A percentile compares a stretch with the other conserved stretches of the same genome.
These are phyloP conservation scores for Astreopora myriophthalma DNA, from an alignment of 64 coral and sea anemone species.

Conservation along the genomic window DNA sequence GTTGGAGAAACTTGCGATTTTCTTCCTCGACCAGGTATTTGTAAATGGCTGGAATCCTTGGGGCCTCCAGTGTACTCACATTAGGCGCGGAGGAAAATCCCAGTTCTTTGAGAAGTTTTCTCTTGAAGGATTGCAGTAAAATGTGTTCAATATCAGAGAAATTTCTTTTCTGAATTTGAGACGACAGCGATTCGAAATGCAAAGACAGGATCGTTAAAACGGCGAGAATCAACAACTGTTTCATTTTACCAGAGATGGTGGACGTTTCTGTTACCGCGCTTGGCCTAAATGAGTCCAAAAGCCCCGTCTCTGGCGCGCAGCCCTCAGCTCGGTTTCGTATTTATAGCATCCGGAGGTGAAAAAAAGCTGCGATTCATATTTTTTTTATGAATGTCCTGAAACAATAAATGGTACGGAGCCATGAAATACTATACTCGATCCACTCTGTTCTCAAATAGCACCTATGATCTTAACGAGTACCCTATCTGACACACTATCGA, in stretches of 20 bases:
- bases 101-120: slow-evolving; percentile 23
- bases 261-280: background rate
- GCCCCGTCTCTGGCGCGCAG: background rate
- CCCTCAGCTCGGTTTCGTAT: background rate
- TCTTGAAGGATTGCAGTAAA: background rate
- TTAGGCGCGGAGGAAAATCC: background rate
- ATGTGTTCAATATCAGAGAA: background rate
- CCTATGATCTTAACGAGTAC: background rate
- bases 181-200: background rate
- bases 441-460: background rate
- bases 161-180: background rate
- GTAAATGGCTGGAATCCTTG: background rate
- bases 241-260: background rate
- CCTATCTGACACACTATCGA: background rate
- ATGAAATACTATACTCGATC: background rate
- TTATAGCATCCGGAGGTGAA: background rate
- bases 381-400: background rate
- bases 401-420: background rate
- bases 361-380: background rate
- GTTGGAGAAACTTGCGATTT: background rate
- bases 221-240: background rate
- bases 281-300: too few species aligned
- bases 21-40: background rate
- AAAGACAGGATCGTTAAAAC: background rate
- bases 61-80: background rate